Conservation (phyloP, 2,797 vertebrate species). For the Premnoplex brunnescens region DNA sequence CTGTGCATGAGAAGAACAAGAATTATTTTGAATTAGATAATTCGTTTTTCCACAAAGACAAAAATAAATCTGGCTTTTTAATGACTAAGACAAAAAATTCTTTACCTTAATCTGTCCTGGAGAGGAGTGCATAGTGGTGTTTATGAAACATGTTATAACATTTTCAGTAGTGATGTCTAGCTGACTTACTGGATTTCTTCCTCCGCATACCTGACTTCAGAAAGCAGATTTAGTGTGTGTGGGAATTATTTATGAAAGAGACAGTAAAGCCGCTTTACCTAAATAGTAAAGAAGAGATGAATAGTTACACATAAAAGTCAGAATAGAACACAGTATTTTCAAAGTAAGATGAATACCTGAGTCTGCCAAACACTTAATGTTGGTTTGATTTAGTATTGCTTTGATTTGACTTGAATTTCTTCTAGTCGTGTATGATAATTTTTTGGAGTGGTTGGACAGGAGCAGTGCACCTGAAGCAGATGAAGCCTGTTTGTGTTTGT, state of each 20-base stretch:
- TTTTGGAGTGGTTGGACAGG: not conserved
- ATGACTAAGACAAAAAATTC: not conserved
- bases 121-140: not conserved
- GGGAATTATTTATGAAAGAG: not conserved
- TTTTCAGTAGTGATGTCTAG: not conserved
- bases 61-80: not conserved
- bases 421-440: not conserved
- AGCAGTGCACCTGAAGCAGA: not conserved
- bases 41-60: not conserved
- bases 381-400: not conserved
- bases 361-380: accelerated
- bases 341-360: not conserved
- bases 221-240: not conserved
- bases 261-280: not conserved
- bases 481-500: not conserved
- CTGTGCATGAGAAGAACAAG: not conserved
- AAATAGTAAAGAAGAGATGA: not conserved
- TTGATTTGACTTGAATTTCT: not conserved
- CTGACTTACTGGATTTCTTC: not conserved
- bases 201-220: not conserved
- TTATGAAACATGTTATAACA: not conserved
- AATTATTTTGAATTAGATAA: not conserved
- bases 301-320: not conserved
- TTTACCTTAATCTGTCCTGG: not conserved
- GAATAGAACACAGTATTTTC: not conserved